Evolutionary conservation across 1,140 invertebrate genomes (phyloP).

Genomic region (Rhopalosiphum maidis): DNA sequence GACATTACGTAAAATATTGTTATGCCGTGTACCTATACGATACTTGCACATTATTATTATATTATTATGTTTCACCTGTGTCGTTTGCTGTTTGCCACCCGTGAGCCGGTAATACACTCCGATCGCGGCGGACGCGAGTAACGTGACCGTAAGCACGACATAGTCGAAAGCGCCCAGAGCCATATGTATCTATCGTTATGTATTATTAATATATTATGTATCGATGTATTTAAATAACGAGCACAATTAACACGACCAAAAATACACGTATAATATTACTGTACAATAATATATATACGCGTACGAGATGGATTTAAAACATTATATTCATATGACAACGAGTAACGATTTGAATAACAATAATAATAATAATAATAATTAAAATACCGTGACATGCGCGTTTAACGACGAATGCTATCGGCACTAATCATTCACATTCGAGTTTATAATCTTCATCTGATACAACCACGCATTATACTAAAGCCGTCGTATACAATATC

Average conservation of each 20-base stretch:
- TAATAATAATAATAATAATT: background rate
- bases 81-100: constrained; percentile 85
- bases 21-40: background rate
- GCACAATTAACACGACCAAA: background rate
- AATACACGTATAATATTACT: background rate
- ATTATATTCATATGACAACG: background rate
- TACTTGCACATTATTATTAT: background rate
- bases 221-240: background rate
- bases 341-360: background rate
- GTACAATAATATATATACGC: background rate
- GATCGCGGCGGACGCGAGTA: constrained; percentile 73
- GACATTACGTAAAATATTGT: background rate
- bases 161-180: constrained; percentile 66
- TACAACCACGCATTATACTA: background rate
- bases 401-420: background rate
- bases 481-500: background rate
- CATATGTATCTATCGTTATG: background rate
- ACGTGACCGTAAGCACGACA: constrained; percentile 69
- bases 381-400: background rate
- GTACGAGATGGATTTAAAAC: background rate
- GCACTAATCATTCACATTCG: background rate
- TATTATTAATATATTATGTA: background rate
- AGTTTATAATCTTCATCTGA: constrained; percentile 14
- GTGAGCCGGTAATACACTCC: constrained; percentile 85
- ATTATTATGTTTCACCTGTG: constrained; percentile 67